These are phyloP conservation scores for Drosophila putrida DNA, from an alignment of 2,888 invertebrate genomes.

Conservation along the genomic window DNA sequence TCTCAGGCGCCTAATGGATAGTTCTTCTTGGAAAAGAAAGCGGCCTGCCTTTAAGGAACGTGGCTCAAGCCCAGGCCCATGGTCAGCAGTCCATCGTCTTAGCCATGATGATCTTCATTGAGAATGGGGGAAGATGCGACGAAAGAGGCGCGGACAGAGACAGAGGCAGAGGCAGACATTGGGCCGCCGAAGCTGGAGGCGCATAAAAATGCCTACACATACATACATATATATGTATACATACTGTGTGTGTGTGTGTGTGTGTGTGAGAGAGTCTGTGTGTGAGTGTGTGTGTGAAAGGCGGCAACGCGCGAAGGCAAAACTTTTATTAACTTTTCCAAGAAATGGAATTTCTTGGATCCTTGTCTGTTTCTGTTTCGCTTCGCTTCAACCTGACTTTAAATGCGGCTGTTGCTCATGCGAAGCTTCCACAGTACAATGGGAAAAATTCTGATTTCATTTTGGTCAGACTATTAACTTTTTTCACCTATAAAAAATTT, in stretches of 20 bases:
- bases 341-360: constrained; percentile 81
- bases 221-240: not conserved
- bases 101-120: constrained; percentile 21
- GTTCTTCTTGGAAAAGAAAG: constrained; percentile 79
- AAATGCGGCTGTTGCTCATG: constrained; percentile 63
- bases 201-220: constrained; percentile 66
- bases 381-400: constrained; percentile 80
- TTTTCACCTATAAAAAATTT: too few species aligned
- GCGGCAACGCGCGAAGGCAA: constrained; percentile 73
- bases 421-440: constrained; percentile 44
- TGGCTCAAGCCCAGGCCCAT: constrained; percentile 49
- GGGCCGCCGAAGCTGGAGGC: constrained; percentile 76
- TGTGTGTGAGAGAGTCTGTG: constrained; percentile 11
- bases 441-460: too few species aligned
- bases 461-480: too few species aligned
- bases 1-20: constrained; percentile 81
- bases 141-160: not conserved
- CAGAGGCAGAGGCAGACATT: constrained; percentile 66
- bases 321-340: constrained; percentile 82
- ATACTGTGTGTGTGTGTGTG: not conserved
- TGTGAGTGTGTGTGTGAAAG: constrained; percentile 58
- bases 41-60: constrained; percentile 80
- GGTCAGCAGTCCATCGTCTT: constrained; percentile 45
- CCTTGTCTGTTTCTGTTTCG: constrained; percentile 70
- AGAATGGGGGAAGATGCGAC: not conserved